Conservation (phyloP, 1,140 invertebrate genomes). For the Radopholus similis region DNA sequence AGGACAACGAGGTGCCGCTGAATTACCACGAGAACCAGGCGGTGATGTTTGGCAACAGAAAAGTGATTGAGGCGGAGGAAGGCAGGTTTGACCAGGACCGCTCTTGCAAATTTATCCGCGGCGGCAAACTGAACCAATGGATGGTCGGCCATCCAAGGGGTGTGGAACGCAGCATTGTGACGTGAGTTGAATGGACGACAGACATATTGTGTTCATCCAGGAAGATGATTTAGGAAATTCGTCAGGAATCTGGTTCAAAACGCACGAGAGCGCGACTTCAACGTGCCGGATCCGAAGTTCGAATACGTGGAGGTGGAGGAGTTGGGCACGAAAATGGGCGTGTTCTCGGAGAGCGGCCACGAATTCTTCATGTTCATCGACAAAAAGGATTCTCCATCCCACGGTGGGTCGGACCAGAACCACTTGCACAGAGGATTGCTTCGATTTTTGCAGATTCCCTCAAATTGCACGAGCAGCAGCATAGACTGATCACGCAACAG, state of each 20-base stretch:
- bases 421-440: not conserved
- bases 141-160: not conserved
- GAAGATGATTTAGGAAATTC: conserved; percentile 3
- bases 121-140: conserved; percentile 9
- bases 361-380: conserved; percentile 24
- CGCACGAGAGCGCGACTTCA: conserved; percentile 4
- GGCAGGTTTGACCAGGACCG: conserved; percentile 14
- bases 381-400: conserved; percentile 11
- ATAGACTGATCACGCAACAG: conserved; percentile 22
- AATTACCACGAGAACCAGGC: not conserved
- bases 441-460: conserved; percentile 1
- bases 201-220: not conserved
- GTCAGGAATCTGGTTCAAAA: not conserved
- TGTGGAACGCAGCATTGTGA: not conserved
- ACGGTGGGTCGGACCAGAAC: conserved; percentile 8
- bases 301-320: conserved; percentile 1
- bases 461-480: conserved; percentile 12
- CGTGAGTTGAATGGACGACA: not conserved
- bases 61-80: not conserved
- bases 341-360: not conserved
- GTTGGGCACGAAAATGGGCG: not conserved
- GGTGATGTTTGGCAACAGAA: conserved; percentile 5
- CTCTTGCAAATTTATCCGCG: not conserved
- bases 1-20: conserved; percentile 4
- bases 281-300: conserved; percentile 9